Percentiles rank a stretch among this genome's conserved stretches.
phyloP scores from a whole-genome alignment of 2,797 vertebrate species.

The Acanthurus lineatus region DNA sequence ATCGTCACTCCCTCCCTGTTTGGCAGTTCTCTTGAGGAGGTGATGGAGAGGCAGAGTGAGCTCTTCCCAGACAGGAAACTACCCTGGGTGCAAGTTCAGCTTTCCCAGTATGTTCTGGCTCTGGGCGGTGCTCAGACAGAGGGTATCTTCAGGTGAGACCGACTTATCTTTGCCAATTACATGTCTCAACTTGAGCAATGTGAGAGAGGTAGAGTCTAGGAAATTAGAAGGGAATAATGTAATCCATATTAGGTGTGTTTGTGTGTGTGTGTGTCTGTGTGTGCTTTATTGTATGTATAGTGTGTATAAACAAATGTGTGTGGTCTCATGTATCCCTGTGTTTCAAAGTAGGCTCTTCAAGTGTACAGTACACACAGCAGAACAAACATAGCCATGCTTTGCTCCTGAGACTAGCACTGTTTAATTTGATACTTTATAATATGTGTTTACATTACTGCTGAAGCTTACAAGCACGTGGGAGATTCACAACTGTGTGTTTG shows the following conservation, averaged over 20 bases:
- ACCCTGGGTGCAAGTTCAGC: constrained; percentile 95
- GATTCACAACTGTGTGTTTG: constrained; percentile 56
- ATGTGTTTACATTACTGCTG: constrained; percentile 68
- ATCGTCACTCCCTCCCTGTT: constrained; percentile 93
- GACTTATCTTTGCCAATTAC: constrained; percentile 19
- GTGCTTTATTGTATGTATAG: constrained; percentile 36
- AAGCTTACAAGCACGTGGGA: constrained; percentile 53
- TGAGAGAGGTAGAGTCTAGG: constrained; percentile 15
- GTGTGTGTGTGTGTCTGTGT: constrained; percentile 18
- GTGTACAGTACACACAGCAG: constrained; percentile 65
- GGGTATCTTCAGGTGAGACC: constrained; percentile 93
- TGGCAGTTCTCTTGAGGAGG: constrained; percentile 92
- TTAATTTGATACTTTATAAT: constrained; percentile 71
- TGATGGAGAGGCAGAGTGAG: constrained; percentile 92
- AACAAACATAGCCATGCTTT: constrained; percentile 62
- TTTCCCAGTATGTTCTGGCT: constrained; percentile 91
- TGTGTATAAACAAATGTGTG: constrained; percentile 65
- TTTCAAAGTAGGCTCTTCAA: constrained; percentile 48
- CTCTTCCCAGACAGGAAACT: constrained; percentile 90
- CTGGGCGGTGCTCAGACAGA: constrained; percentile 92
- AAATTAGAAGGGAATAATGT: constrained; percentile 50
- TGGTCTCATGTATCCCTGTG: constrained; percentile 64
- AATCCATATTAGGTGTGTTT: background rate
- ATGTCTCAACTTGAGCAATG: constrained; percentile 31
- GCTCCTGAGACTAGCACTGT: constrained; percentile 43